These are phyloP conservation scores for Drosophila tanythrix DNA, from an alignment of 2,888 invertebrate genomes.

Conservation along the genomic window DNA sequence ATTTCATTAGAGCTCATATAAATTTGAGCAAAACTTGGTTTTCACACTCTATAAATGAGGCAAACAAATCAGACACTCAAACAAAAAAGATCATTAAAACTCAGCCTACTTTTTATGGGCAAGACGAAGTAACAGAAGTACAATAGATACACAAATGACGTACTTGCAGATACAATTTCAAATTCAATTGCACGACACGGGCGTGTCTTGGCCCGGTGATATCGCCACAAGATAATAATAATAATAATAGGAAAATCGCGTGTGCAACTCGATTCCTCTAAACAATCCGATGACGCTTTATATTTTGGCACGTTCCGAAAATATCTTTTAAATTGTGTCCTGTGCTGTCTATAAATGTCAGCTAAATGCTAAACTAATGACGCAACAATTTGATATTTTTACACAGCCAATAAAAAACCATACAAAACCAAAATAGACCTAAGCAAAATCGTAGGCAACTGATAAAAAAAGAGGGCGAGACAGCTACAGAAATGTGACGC, in stretches of 20 bases:
- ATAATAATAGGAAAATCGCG: conserved; percentile 50
- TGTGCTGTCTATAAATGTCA: conserved; percentile 44
- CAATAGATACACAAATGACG: conserved; percentile 17
- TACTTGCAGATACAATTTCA: conserved; percentile 36
- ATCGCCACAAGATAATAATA: conserved; percentile 44
- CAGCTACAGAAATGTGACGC: conserved; percentile 26
- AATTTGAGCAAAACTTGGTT: background rate
- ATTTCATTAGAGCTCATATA: background rate
- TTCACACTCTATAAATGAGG: background rate
- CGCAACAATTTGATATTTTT: conserved; percentile 68
- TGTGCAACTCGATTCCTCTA: conserved; percentile 14
- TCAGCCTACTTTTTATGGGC: conserved; percentile 18
- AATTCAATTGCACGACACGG: conserved; percentile 26
- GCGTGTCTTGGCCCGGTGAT: conserved; percentile 32
- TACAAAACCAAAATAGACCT: background rate
- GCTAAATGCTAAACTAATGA: conserved; percentile 56
- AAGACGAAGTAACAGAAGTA: background rate
- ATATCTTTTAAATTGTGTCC: conserved; percentile 20
- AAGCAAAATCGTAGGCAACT: conserved; percentile 27
- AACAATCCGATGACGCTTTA: background rate
- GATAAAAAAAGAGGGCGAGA: conserved; percentile 24
- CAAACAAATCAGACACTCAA: background rate
- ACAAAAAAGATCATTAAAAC: conserved; percentile 10
- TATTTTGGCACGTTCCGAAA: conserved; percentile 45
- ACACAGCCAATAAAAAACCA: conserved; percentile 41